Conservation (phyloP, 2,888 invertebrate species). For the Drosophila falleni region DNA sequence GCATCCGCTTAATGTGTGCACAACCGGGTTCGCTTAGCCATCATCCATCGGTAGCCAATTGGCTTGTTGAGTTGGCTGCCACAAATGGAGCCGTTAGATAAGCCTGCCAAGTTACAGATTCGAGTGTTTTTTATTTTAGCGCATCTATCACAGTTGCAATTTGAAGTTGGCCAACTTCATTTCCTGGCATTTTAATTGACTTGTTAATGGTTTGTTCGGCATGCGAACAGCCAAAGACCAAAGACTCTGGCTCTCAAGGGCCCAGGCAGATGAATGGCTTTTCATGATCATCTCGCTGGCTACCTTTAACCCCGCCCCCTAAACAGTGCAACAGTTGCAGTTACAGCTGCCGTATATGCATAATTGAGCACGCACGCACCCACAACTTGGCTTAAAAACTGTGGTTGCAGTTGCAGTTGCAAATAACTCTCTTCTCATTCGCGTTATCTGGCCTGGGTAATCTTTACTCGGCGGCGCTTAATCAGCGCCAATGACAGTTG, state of each 20-base stretch:
- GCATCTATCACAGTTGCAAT: conserved; percentile 29
- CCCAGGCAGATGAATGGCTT: conserved; percentile 43
- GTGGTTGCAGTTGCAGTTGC: conserved; percentile 7
- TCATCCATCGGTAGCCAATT: conserved; percentile 17
- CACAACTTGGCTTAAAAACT: conserved; percentile 54
- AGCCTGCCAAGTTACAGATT: conserved; percentile 54
- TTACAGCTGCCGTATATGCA: conserved; percentile 49
- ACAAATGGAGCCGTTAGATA: conserved; percentile 76
- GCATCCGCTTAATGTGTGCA: conserved; percentile 75
- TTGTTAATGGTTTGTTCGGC: conserved; percentile 67
- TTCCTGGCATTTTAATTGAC: conserved; percentile 80
- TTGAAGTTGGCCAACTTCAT: conserved; percentile 44
- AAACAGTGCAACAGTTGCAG: conserved; percentile 5
- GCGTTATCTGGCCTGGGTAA: conserved; percentile 59
- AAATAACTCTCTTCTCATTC: conserved; percentile 24
- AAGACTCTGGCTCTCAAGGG: conserved; percentile 31
- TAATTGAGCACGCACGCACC: conserved; percentile 79
- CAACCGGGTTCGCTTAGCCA: conserved; percentile 38
- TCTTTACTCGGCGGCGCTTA: conserved; percentile 67
- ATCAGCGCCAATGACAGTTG: conserved; percentile 80
- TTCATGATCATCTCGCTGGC: conserved; percentile 43
- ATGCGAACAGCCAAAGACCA: conserved; percentile 21
- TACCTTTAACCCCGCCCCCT: conserved; percentile 48
- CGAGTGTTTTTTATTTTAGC: conserved; percentile 15
- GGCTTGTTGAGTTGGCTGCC: conserved; percentile 25